phyloP scores from a whole-genome alignment of 2,888 invertebrate species.

The Bombylius discolor region DNA sequence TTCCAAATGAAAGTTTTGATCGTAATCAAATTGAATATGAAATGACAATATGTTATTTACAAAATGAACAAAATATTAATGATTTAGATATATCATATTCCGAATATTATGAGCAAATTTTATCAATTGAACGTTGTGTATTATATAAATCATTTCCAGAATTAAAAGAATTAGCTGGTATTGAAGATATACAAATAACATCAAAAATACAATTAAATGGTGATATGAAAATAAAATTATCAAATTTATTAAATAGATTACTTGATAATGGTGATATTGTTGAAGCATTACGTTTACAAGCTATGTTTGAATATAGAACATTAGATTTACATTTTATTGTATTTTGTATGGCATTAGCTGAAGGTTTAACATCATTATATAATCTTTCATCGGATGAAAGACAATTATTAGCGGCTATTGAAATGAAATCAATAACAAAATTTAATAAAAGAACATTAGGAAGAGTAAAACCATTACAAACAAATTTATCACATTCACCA shows the following conservation, averaged over 20 bases:
- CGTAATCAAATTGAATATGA: slow-evolving; percentile 36
- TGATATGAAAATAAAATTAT: slow-evolving; percentile 28
- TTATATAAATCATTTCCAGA: slow-evolving; percentile 34
- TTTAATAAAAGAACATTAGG: slow-evolving; percentile 32
- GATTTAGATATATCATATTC: slow-evolving; percentile 29
- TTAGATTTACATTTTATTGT: slow-evolving; percentile 45
- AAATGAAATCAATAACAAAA: slow-evolving; percentile 31
- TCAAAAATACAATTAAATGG: slow-evolving; percentile 22
- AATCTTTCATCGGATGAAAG: slow-evolving; percentile 51
- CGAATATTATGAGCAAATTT: slow-evolving; percentile 33
- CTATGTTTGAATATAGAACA: slow-evolving; percentile 34
- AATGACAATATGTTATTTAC: slow-evolving; percentile 30
- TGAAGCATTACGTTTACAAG: slow-evolving; percentile 42
- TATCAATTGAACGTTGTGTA: slow-evolving; percentile 31
- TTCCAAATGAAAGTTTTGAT: slow-evolving; percentile 34
- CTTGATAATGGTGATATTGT: slow-evolving; percentile 44
- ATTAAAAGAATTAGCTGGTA: slow-evolving; percentile 32
- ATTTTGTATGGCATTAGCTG: slow-evolving; percentile 47
- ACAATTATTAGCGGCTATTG: slow-evolving; percentile 38
- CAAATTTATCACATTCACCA: not conserved
- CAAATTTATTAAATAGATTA: slow-evolving; percentile 37
- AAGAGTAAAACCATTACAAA: not conserved
- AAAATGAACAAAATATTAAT: slow-evolving; percentile 18
- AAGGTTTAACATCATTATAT: slow-evolving; percentile 42
- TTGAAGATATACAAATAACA: slow-evolving; percentile 30